Base-by-base conservation (phyloP, 92 coral and sea anemone genomes). In the Palythoa heliodiscus region DNA sequence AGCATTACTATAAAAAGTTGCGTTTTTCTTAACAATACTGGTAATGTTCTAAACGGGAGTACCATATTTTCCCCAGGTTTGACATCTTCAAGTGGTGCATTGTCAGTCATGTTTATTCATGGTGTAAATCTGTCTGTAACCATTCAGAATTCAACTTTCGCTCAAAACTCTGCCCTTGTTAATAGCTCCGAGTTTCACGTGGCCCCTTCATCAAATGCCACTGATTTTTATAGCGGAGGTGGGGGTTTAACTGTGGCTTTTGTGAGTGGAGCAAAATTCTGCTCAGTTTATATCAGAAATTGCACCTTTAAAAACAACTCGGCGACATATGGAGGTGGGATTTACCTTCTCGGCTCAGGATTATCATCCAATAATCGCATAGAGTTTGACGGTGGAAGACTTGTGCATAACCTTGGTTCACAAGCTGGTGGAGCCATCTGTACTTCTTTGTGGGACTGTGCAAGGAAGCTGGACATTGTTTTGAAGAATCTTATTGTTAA, bases 321-420 rank as follows among this genome's bases (percentile, higher is more conserved):
- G 5, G 98, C 98, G 19, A 88, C 98, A 1, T 92, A 90, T 25
- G 98, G 98, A 1, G 98, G 96, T 20, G 98, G 93, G 23, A 61
- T 96, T 29, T 87, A 76, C 40, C 83, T 92, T 40, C 69, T 70
- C 24, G 88, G 88, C 38, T 54, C 90, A 29, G 91, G 91, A 2
- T 11, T 9, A 2, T 77, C 98, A 10, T 37, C 8, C 47, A n/a
- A 55, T 78, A 83, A 76, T 52, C 67, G 15, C 37, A 74, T 88
- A n/a, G 22, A 38, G 8, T 83, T 88, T 55, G 39, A 73, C 55
- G 75, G 77, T 6, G 86, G 76, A 75, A 77, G 54, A 1, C 82
- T 88, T 76, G 23, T 25, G 9, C 14, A 38, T 2, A 88, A 88
- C 57, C 2, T 57, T 24, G 91, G 91, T 48, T 47, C 71, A 16